Base-by-base conservation (phyloP, 2,888 invertebrate species). In the Epinotia bilunana region DNA sequence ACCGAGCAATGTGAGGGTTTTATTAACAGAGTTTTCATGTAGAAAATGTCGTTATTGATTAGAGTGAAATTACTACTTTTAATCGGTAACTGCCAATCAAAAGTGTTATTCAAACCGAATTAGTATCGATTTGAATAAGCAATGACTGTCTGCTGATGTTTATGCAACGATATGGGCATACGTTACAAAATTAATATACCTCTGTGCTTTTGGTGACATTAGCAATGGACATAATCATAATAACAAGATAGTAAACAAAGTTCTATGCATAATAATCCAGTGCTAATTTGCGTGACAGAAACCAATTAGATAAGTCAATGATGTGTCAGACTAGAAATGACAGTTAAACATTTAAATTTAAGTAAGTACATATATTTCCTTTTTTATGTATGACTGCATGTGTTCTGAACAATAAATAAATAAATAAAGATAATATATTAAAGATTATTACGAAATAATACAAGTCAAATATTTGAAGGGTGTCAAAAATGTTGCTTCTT, bases 81-180 rank as follows among this genome's bases (percentile, higher is more conserved):
- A 60, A 69, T 69, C 60, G 23, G 60, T 69, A 70, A 58, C 57
- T 70, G 74, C 63, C 70, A 69, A 73, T 73, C 73, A 69, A 33
- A 57, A 43, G 57, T 73, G 68, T 69, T 73, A 73, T 73, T 73
- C 46, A 73, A 23, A 68, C 23, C 43, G 46, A 18, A 68, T 73
- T 73, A 73, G 57, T 55, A 53, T 46, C 20, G 11, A 73, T 69
- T 73, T 46, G 46, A 67, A 23, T 61, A 7, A 61, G 23, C 55
- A 67, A 43, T 55, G 60, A 43, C 58, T 67, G 49, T 60, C 58
- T 13, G 43, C 20, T 23, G 60, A 18, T 67, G 28, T 60, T 49
- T 57, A 60, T 73, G 20, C 33, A 20, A 16, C 20, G 39, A 53
- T 73, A 65, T 58, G 57, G 13, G 28, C 58, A 61, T 71, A 23